Base-by-base conservation (phyloP, 2,888 invertebrate genomes). In the Caenorhabditis drosophilae region DNA sequence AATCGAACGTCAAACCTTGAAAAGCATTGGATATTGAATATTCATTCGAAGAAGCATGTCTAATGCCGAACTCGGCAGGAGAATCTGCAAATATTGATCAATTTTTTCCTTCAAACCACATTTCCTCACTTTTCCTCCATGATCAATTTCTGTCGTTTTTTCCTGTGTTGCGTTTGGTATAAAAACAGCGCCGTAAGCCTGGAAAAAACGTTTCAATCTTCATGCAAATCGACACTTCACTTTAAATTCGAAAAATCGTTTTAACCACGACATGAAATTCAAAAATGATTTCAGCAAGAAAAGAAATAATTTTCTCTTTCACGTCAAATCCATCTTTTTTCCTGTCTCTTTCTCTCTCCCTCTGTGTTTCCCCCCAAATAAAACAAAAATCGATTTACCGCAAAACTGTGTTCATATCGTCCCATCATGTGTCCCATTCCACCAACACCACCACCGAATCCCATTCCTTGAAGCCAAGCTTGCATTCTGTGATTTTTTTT, bases 1-100 rank as follows among this genome's bases (percentile, higher is more conserved):
- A 12, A 20, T 48, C 11, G 6, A 7, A 34, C 38, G 16, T 38
- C 18, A 6, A 34, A 98, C 86, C 84, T 95, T 96, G 84, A 98
- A 98, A 59, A 98, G 88, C 97, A 98, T 98, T 0, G 98, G 98
- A 84, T 97, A 98, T 82, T 91, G 93, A 67, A 97, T 93, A 85
- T 96, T 96, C 22, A 94, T 87, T 61, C 94, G 88, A 11, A 79
- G 64, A 49, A 81, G 59, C 41, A 63, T 47, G 50, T 81, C 81
- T 12, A 81, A 69, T 4, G 75, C 77, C 11, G 79, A 79, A 20
- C 69, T 74, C 7, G 81, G 81, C 15, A 81, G 64, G 16, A 81
- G 67, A 40, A 81, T 79, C 79, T n/a, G n/a, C n/a, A n/a, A n/a
- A n/a, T n/a, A n/a, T n/a, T n/a, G n/a, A n/a, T n/a, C n/a, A n/a